Conservation (phyloP, 1,140 invertebrate genomes). For the Heliconius eleuchia region DNA sequence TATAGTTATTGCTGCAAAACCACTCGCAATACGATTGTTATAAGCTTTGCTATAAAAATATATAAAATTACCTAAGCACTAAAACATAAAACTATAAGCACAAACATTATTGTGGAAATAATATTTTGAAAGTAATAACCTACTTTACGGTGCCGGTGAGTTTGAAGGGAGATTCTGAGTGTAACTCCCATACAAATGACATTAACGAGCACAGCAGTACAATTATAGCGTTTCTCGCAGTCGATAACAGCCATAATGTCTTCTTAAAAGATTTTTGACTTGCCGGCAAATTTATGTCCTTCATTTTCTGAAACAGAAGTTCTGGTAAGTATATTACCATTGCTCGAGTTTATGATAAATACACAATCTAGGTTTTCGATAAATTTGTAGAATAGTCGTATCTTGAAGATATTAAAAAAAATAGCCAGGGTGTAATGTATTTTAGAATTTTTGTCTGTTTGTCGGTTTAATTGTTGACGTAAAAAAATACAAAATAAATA, state of each 20-base stretch:
- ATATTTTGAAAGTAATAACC: conserved; percentile 39
- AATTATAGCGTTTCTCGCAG: conserved; percentile 90
- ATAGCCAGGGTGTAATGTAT: no score
- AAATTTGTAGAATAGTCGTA: neutral
- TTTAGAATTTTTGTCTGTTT: no score
- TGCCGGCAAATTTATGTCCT: conserved; percentile 78
- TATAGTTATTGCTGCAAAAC: neutral
- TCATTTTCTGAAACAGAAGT: conserved; percentile 83
- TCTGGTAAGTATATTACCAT: neutral
- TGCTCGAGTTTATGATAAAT: neutral
- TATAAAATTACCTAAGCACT: neutral
- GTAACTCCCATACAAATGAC: conserved; percentile 77
- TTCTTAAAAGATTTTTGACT: conserved; percentile 82
- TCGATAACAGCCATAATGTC: conserved; percentile 87
- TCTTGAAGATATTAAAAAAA: no score
- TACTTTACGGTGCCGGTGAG: conserved; percentile 78
- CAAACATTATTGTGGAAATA: neutral
- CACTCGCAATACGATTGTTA: neutral
- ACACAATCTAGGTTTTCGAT: neutral
- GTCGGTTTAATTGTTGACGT: no score
- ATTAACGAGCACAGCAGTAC: conserved; percentile 87
- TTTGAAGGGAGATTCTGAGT: conserved; percentile 68
- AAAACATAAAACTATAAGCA: neutral
- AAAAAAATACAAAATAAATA: no score
- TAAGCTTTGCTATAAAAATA: neutral